Percentiles rank a stretch among this genome's conserved stretches.
phyloP scores from a whole-genome alignment of 2,113 vertebrate species.

The Pterocles burchelli region DNA sequence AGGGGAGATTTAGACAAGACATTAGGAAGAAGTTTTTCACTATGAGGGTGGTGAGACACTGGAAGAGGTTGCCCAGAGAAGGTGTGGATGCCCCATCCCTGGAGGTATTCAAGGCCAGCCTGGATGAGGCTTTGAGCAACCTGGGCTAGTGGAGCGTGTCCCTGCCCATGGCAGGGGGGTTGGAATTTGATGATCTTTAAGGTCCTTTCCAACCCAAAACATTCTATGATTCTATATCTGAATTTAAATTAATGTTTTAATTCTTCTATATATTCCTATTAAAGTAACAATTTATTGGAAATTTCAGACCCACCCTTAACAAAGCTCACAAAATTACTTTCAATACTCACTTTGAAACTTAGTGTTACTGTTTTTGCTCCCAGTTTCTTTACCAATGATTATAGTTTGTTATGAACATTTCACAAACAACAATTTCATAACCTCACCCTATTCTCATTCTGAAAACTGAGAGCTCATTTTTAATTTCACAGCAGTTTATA shows the following conservation, averaged over 20 bases:
- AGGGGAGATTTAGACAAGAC: too few relatives aligned
- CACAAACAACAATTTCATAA: neutral
- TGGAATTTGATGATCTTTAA: too few relatives aligned
- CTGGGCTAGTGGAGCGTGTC: too few relatives aligned
- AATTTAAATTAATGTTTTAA: neutral
- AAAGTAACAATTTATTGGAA: neutral
- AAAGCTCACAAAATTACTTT: neutral
- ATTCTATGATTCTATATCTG: neutral
- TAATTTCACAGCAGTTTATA: neutral
- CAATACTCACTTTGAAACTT: neutral
- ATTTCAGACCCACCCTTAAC: neutral
- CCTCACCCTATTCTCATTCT: neutral
- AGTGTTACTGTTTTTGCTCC: neutral
- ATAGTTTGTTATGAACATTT: neutral
- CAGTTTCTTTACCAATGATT: neutral
- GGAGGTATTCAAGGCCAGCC: too few relatives aligned
- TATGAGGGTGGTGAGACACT: too few relatives aligned
- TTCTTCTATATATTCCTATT: neutral
- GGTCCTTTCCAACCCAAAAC: too few relatives aligned
- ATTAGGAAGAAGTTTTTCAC: too few relatives aligned
- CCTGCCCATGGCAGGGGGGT: too few relatives aligned
- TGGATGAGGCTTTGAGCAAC: too few relatives aligned
- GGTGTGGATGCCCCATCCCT: too few relatives aligned
- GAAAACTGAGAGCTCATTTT: neutral
- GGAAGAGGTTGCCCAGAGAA: too few relatives aligned